Percentiles rank a stretch among this genome's conserved stretches.
Conservation (phyloP, 2,113 vertebrate species). For the Ranitomeya variabilis region DNA sequence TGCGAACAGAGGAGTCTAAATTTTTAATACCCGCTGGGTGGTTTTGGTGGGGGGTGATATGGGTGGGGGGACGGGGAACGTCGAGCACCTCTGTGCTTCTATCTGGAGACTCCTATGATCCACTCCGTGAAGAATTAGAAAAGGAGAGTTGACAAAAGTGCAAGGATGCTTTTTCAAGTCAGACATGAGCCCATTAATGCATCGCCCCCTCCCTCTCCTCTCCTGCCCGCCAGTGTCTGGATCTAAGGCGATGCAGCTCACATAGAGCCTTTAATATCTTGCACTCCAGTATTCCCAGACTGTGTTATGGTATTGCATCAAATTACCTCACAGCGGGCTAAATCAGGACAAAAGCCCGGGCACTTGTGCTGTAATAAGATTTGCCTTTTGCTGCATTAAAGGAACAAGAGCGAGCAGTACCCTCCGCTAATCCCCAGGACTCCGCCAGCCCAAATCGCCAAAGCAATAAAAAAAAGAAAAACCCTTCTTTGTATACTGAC, state of each 20-base stretch:
- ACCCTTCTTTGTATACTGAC: background rate
- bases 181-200: conserved; percentile 58
- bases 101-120: conserved; percentile 46
- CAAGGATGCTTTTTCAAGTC: conserved; percentile 56
- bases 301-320: conserved; percentile 38
- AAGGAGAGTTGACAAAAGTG: conserved; percentile 53
- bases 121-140: conserved; percentile 17
- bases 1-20: conserved; percentile 54
- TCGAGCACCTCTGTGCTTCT: conserved; percentile 35
- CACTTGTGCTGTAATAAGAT: conserved; percentile 17
- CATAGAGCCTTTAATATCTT: conserved; percentile 63
- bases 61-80: background rate
- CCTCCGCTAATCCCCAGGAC: background rate
- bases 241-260: conserved; percentile 75
- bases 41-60: background rate
- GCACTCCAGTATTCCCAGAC: background rate
- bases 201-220: conserved; percentile 61
- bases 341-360: conserved; percentile 26
- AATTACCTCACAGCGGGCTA: conserved; percentile 27
- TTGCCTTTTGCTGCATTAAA: conserved; percentile 35
- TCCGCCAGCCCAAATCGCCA: background rate
- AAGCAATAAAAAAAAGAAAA: background rate
- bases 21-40: conserved; percentile 54
- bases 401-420: background rate
- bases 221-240: conserved; percentile 64